These are phyloP conservation scores for Pseudorasbora parva DNA, from an alignment of 2,113 vertebrate species.

Conservation along the genomic window DNA sequence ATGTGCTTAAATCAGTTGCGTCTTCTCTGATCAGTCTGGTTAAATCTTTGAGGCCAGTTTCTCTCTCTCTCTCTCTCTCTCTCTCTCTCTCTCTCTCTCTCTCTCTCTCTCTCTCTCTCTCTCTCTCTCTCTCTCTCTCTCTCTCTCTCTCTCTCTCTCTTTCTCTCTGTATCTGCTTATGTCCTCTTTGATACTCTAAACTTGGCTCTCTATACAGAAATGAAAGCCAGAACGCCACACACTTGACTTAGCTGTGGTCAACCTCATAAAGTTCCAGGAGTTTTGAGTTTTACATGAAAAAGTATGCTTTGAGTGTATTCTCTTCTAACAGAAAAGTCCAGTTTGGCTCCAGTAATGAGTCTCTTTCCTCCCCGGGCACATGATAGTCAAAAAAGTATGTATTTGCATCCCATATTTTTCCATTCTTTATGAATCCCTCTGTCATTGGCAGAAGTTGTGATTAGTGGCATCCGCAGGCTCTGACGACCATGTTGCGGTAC, in stretches of 20 bases:
- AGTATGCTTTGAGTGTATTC: neutral
- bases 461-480: slow-evolving; percentile 96
- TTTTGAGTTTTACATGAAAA: slow-evolving; percentile 24
- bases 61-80: neutral
- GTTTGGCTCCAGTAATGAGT: slow-evolving; percentile 43
- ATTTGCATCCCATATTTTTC: slow-evolving; percentile 21
- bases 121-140: too few relatives aligned
- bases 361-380: slow-evolving; percentile 24
- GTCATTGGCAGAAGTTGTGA: neutral
- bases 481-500: slow-evolving; percentile 97
- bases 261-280: neutral
- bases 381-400: slow-evolving; percentile 5
- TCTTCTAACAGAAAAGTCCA: slow-evolving; percentile 9
- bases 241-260: slow-evolving; percentile 1
- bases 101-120: too few relatives aligned
- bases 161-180: neutral
- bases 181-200: slow-evolving; percentile 31
- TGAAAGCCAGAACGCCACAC: slow-evolving; percentile 21
- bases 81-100: too few relatives aligned
- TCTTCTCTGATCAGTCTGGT: slow-evolving; percentile 18
- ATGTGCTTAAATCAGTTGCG: neutral
- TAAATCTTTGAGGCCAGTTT: slow-evolving; percentile 1
- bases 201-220: slow-evolving; percentile 11
- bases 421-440: neutral
- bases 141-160: too few relatives aligned